These are phyloP conservation scores for Rhabditoides inermis DNA, from an alignment of 2,888 invertebrate genomes.

Conservation along the genomic window DNA sequence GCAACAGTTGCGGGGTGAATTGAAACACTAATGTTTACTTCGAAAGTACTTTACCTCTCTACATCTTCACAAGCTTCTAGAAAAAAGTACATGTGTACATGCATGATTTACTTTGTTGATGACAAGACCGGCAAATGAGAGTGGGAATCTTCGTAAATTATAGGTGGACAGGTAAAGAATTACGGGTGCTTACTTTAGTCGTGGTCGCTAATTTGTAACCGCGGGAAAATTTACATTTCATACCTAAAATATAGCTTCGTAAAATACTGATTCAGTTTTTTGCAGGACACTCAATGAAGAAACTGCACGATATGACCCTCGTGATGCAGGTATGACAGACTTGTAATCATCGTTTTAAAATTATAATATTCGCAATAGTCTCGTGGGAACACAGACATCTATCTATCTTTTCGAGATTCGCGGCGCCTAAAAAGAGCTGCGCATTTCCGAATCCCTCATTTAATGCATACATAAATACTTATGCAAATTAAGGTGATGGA, in stretches of 20 bases:
- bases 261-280: conserved; percentile 1
- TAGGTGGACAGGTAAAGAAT: too few species aligned
- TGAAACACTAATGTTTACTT: too few species aligned
- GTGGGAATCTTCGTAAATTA: too few species aligned
- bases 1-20: too few species aligned
- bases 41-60: too few species aligned
- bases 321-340: conserved; percentile 31
- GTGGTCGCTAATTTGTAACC: too few species aligned
- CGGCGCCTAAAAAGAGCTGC: neutral
- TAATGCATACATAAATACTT: neutral
- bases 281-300: conserved; percentile 48
- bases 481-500: conserved; percentile 42
- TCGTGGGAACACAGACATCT: neutral
- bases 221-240: too few species aligned
- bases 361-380: neutral
- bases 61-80: too few species aligned
- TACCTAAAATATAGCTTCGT: conserved; percentile 1
- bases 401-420: neutral
- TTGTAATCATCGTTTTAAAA: neutral
- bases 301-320: conserved; percentile 50
- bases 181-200: too few species aligned
- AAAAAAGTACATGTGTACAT: too few species aligned
- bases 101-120: too few species aligned
- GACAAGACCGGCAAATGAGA: neutral
- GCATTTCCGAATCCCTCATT: neutral